Base-by-base conservation (phyloP, 2,113 vertebrate species). In the Myodes glareolus region DNA sequence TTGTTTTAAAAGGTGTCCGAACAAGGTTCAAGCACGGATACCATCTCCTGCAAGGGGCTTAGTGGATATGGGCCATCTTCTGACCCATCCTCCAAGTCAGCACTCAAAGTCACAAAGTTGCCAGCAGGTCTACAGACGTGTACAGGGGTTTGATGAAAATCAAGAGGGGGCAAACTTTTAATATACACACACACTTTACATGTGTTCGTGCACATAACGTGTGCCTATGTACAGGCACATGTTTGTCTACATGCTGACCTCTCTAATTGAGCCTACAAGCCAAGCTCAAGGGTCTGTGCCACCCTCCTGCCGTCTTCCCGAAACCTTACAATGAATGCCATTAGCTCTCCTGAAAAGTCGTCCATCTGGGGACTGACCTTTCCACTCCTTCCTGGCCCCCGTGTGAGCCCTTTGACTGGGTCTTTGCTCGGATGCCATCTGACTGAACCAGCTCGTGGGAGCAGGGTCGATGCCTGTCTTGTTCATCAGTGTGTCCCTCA, bases 341-440 rank as follows among this genome's bases (percentile, higher is more conserved):
- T 95, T 42, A 73, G 29, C 33, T 73, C 23, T 78, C 55, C 52
- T 87, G 90, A 91, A 75, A 90, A 84, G 75, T 47, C 76, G 23
- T 23, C 19, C 33, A 5, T 63, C 61, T 65, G 13, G 33, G 58
- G 9, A 88, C n/a, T 52, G 91, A 75, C 29, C 52, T 73, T 50
- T 73, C 8, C 17, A 23, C 16, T 25, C 3, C 12, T 31, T 25
- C 11, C 7, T 16, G 25, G 1, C 1, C 1, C 27, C 14, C 11
- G 6, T 45, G 45, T 86, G 63, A 81, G 65, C 45, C 58, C 39
- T 55, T 50, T 77, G 55, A 36, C 27, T 47, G 23, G 33, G 8
- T 89, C 42, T 82, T 67, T 52, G 72, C 39, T 94, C 31, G 31
- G 52, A 27, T 89, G 92, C 14, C 95, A 55, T 65, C 5, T 58